These are phyloP conservation scores for Glareola pratincola DNA, from an alignment of 2,113 vertebrate genomes.

Conservation along the genomic window DNA sequence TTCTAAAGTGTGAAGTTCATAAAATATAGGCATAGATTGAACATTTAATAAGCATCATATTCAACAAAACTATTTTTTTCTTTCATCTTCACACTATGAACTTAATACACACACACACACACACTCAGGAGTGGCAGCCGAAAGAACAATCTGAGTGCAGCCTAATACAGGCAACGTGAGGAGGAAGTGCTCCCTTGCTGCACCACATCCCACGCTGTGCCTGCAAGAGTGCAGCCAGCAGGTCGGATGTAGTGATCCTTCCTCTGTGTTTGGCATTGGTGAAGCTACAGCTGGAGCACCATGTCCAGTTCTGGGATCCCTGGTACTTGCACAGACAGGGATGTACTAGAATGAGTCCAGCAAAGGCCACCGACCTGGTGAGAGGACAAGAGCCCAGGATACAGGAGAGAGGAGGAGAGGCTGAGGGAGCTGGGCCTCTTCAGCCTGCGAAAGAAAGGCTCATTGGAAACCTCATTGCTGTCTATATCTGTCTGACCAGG, in stretches of 20 bases:
- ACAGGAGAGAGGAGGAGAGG: neutral
- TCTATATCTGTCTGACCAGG: neutral
- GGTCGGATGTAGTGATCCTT: neutral
- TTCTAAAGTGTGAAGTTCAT: neutral
- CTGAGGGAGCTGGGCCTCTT: neutral
- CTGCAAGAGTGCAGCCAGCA: neutral
- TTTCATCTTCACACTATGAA: neutral
- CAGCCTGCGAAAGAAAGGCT: neutral
- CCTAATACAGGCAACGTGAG: rapidly evolving
- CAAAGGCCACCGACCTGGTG: neutral
- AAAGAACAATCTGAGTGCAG: neutral
- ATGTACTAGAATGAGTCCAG: neutral
- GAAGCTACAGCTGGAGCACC: neutral
- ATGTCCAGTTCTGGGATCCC: neutral
- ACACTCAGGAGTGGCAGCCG: neutral
- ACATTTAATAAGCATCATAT: neutral
- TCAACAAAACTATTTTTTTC: neutral
- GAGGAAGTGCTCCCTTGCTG: neutral
- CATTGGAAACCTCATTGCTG: neutral
- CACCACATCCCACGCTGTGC: rapidly evolving
- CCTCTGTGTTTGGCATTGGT: neutral
- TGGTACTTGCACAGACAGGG: neutral
- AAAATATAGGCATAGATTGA: neutral
- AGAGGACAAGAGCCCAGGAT: neutral
- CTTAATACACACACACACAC: neutral